These are phyloP conservation scores for Tichodroma muraria DNA, from an alignment of 2,113 vertebrate genomes.

Conservation along the genomic window DNA sequence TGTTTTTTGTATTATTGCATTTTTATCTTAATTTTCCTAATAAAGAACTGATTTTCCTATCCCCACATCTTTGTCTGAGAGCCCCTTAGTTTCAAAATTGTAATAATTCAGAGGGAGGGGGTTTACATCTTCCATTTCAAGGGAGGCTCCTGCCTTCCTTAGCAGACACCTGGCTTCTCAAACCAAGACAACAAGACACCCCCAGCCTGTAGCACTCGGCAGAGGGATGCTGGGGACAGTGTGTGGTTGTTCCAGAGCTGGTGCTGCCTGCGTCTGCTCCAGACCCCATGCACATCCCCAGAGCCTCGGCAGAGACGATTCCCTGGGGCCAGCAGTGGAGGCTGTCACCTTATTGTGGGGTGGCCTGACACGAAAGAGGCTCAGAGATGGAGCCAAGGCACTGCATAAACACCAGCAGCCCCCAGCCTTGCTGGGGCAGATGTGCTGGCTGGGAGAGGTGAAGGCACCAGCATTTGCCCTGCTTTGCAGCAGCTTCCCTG, in stretches of 20 bases:
- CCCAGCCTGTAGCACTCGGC: not conserved
- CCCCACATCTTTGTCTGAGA: no score
- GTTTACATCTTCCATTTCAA: no score
- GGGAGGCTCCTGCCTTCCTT: no score
- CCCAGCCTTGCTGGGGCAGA: not conserved
- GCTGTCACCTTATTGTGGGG: not conserved
- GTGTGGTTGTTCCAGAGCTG: not conserved
- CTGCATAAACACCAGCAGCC: not conserved
- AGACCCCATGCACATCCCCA: rapidly evolving
- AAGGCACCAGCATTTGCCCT: not conserved
- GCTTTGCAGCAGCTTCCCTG: not conserved
- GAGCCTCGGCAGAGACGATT: not conserved
- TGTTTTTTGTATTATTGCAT: no score
- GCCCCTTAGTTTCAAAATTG: no score
- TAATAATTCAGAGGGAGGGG: no score
- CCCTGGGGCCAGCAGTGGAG: not conserved
- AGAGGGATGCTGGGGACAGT: not conserved
- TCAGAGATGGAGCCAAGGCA: not conserved
- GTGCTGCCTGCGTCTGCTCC: not conserved
- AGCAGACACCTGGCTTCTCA: no score
- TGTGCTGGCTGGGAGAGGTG: not conserved
- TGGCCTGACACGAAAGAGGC: not conserved
- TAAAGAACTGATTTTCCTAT: no score
- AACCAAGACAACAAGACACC: no score
- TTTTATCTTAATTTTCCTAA: no score